phyloP scores from a whole-genome alignment of 1,140 invertebrate species.

The Neotoxoptera formosana region DNA sequence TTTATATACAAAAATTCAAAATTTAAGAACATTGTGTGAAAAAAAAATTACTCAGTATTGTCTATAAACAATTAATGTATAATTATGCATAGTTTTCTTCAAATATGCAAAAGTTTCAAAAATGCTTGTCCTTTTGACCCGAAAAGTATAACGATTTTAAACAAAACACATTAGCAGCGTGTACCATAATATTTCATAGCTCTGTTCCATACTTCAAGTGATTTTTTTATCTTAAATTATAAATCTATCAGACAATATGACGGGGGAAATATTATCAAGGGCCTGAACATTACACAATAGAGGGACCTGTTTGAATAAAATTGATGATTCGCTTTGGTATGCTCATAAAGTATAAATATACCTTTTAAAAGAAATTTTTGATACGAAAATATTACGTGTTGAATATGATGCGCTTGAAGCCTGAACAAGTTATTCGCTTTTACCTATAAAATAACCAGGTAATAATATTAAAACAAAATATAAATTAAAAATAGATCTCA shows the following conservation, averaged over 20 bases:
- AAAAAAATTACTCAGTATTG: not conserved
- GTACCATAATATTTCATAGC: not conserved
- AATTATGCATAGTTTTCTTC: not conserved
- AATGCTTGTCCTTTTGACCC: not conserved
- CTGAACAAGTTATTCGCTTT: not conserved
- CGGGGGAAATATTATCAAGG: not conserved
- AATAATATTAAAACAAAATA: not conserved
- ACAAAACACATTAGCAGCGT: not conserved
- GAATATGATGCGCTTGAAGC: not conserved
- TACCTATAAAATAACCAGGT: not conserved
- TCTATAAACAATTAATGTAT: not conserved
- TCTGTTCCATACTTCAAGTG: not conserved
- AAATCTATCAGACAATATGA: slow-evolving; percentile 26
- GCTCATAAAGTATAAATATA: not conserved
- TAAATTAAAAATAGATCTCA: not conserved
- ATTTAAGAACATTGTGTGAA: not conserved
- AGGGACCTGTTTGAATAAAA: slow-evolving; percentile 7
- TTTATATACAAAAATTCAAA: not conserved
- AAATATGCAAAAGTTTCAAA: not conserved
- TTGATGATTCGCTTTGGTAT: not conserved
- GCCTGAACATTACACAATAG: not conserved
- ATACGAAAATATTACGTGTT: not conserved
- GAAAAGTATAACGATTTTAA: not conserved
- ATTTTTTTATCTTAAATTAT: slow-evolving; percentile 25
- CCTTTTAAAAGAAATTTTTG: not conserved